Percentiles rank a stretch among this genome's conserved stretches.
phyloP scores from a whole-genome alignment of 2,888 invertebrate species.

The Gymnocheta viridis region DNA sequence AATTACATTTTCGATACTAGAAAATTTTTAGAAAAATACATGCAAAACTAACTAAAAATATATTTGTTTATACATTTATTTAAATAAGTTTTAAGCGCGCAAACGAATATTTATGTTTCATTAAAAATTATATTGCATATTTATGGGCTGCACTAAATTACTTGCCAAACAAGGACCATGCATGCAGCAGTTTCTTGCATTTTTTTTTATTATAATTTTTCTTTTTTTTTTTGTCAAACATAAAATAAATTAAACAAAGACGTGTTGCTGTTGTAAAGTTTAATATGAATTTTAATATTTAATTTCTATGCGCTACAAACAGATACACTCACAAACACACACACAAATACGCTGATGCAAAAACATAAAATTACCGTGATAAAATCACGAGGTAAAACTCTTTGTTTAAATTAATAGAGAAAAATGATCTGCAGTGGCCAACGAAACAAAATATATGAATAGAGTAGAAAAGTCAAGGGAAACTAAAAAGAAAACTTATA shows the following conservation, averaged over 20 bases:
- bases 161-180: not conserved
- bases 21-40: too few species aligned
- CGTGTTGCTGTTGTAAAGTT: constrained; percentile 49
- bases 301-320: constrained; percentile 26
- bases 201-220: not conserved
- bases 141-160: constrained; percentile 22
- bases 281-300: constrained; percentile 60
- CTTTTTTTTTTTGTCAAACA: not conserved
- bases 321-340: not conserved
- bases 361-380: constrained; percentile 6
- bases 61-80: not conserved
- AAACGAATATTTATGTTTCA: not conserved
- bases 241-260: constrained; percentile 46
- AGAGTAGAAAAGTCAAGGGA: not conserved
- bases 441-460: constrained; percentile 22
- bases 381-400: constrained; percentile 43
- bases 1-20: too few species aligned
- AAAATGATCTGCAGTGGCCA: constrained; percentile 60
- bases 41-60: not conserved
- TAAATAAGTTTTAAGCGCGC: not conserved
- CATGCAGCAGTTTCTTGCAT: not conserved
- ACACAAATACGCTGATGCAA: not conserved
- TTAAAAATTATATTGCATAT: constrained; percentile 16
- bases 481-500: not conserved
- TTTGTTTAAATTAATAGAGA: constrained; percentile 58